A percentile compares a stretch with the other conserved stretches of the same genome.
Evolutionary conservation across 1,140 invertebrate species (phyloP).

Genomic region (Phocides pigmalion): DNA sequence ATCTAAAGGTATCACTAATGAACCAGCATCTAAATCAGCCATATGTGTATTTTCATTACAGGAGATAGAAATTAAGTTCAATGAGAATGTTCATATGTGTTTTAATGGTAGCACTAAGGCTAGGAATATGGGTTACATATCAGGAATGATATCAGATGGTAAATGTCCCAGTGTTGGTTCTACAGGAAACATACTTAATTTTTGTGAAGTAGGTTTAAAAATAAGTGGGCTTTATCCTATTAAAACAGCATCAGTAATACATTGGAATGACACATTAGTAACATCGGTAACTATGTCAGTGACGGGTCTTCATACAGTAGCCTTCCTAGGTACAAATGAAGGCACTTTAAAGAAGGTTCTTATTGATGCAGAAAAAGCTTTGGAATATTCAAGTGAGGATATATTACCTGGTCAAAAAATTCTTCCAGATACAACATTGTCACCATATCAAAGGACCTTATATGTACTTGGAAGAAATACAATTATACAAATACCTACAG

Average conservation of each 20-base stretch:
- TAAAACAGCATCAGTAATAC: conserved; percentile 87
- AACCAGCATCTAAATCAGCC: conserved; percentile 90
- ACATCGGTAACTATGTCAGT: conserved; percentile 93
- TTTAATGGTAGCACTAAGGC: conserved; percentile 97
- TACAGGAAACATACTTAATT: conserved; percentile 95
- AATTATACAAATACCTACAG: conserved; percentile 95
- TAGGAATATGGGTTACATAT: conserved; percentile 96
- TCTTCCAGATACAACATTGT: conserved; percentile 92
- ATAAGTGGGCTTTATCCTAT: conserved; percentile 95
- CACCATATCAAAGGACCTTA: conserved; percentile 87
- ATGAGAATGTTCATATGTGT: conserved; percentile 98
- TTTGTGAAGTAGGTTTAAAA: conserved; percentile 96
- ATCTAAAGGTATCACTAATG: conserved; percentile 91
- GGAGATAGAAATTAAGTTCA: conserved; percentile 96
- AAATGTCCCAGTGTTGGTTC: conserved; percentile 94
- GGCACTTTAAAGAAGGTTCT: conserved; percentile 70
- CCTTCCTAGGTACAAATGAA: conserved; percentile 86
- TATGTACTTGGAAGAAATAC: conserved; percentile 84
- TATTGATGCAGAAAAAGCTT: conserved; percentile 71
- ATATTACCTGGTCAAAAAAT: conserved; percentile 83
- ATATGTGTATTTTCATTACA: conserved; percentile 93
- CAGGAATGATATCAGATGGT: conserved; percentile 94
- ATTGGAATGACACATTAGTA: conserved; percentile 91
- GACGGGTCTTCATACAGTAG: conserved; percentile 95
- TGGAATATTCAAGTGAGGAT: conserved; percentile 69